Base-by-base conservation (phyloP, 2,797 vertebrate species). In the Megalops cyprinoides region DNA sequence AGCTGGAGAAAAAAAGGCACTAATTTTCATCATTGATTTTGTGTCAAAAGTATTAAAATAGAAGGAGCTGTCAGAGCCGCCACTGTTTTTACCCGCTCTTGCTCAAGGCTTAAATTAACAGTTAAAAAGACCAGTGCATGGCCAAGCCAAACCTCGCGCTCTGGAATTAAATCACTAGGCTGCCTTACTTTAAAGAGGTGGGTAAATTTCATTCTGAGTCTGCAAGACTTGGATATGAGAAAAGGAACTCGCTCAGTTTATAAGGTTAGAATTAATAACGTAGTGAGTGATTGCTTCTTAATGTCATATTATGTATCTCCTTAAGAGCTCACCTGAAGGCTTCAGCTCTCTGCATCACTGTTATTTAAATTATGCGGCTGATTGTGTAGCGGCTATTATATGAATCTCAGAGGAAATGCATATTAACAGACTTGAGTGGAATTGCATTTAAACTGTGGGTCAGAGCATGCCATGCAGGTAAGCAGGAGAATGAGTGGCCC, bases 81-180 rank as follows among this genome's bases (percentile, higher is more conserved):
- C 4, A 42, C 83, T 79, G 73, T 60, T 37, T 86, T 87, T 81
- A 81, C 82, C 48, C 34, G 83, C 81, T 86, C 48, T 82, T 85
- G 84, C 84, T 82, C 79, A 81, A 69, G 80, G 82, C 86, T 87
- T 92, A 92, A 90, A 93, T 92, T 90, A 90, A 84, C 86, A 84
- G 78, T 82, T 87, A 85, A 84, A 88, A 85, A 76, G 69, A 87
- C 80, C 79, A 83, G 79, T 74, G 86, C 79, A 86, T 83, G 79
- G 84, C 79, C 39, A 82, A 83, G 77, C 82, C 87, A 84, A 90
- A 85, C 83, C 82, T 85, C 55, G 74, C 83, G 28, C 82, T 82
- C 86, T 84, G 79, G 78, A 84, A 86, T 90, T 89, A 86, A 90
- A 90, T 90, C 86, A 79, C 76, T 85, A 82, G 88, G 84, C 91